Evolutionary conservation across 2,113 vertebrate species (phyloP).

Genomic region (Perca schrenkii): DNA sequence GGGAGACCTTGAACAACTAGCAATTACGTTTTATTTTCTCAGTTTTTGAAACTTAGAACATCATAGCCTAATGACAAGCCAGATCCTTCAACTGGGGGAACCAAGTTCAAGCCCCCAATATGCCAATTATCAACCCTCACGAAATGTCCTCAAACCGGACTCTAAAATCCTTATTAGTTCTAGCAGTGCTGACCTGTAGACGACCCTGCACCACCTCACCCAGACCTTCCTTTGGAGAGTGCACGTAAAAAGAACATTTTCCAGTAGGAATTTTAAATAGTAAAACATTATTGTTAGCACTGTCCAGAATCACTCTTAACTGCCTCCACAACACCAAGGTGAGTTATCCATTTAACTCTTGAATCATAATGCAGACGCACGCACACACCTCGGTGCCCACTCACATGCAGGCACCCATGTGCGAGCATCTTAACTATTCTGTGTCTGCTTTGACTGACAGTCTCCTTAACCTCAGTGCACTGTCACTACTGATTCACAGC

Average conservation of each 20-base stretch:
- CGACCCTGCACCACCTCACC: slow-evolving; percentile 14
- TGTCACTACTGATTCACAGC: slow-evolving; percentile 69
- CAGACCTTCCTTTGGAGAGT: slow-evolving; percentile 3
- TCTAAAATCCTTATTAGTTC: slow-evolving; percentile 36
- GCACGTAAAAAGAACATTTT: neutral
- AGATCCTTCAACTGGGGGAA: slow-evolving; percentile 17
- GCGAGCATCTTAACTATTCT: slow-evolving; percentile 39
- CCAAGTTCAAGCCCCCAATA: slow-evolving; percentile 31
- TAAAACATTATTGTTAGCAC: neutral
- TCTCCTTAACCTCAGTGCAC: slow-evolving; percentile 57
- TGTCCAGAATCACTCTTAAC: slow-evolving; percentile 2
- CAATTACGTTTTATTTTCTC: slow-evolving; percentile 37
- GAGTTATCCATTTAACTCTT: slow-evolving; percentile 46
- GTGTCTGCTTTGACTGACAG: slow-evolving; percentile 65
- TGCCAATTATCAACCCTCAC: slow-evolving; percentile 33
- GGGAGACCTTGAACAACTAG: slow-evolving; percentile 11
- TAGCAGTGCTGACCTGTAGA: slow-evolving; percentile 29
- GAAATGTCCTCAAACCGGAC: slow-evolving; percentile 42
- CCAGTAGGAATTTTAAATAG: slow-evolving; percentile 21
- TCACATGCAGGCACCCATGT: slow-evolving; percentile 35
- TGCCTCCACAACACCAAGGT: slow-evolving; percentile 34
- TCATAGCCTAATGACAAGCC: slow-evolving; percentile 8
- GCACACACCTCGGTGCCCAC: slow-evolving; percentile 16
- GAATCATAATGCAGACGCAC: slow-evolving; percentile 39
- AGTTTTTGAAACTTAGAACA: slow-evolving; percentile 9